Evolutionary conservation across 2,113 vertebrate genomes (phyloP), one percentile per base, ranked within the genome.

Genomic region (Oryzias celebensis): DNA sequence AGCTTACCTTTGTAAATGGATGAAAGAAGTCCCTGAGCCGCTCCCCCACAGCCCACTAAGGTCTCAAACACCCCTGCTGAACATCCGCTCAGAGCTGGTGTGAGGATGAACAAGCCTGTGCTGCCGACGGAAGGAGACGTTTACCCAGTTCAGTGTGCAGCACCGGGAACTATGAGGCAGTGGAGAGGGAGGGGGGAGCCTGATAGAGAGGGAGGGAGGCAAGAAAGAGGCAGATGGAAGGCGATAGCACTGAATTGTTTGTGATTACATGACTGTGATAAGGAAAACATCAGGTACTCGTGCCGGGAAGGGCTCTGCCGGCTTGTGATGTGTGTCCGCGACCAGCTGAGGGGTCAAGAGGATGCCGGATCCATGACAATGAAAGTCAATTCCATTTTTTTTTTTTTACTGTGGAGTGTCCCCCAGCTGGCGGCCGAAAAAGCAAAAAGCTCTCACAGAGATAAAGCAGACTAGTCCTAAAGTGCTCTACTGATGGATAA

Each of bases 61-160:
- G 88, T 91, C 91, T 87, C 89, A 84, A 79, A 90, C 90, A 92
- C 91, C 91, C 91, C 91, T 91, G 81, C 88, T 92, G 91, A 91
- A 90, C 81, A 86, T 82, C 81, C 81, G 87, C 90, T 90, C 88
- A 92, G 90, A 92, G 91, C 91, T 92, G 91, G 89, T 92, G 91
- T 89, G 85, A 75, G 76, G 86, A 89, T 88, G 91, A 92, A 91
- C 90, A 84, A 91, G 87, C 75, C 86, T 85, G 85, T 82, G 83
- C 85, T 77, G 88, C 78, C 61, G 75, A 85, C 75, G 82, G 87
- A 72, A 78, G 67, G 78, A 86, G 80, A 82, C 71, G 75, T 70
- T 36, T 85, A 81, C 89, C 83, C 88, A 78, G 81, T 68, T 73
- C 71, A 66, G 63, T 62, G 65, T 66, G 77, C 80, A 62, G 80